phyloP scores from a whole-genome alignment of 2,113 vertebrate genomes.

The Pteronura brasiliensis region DNA sequence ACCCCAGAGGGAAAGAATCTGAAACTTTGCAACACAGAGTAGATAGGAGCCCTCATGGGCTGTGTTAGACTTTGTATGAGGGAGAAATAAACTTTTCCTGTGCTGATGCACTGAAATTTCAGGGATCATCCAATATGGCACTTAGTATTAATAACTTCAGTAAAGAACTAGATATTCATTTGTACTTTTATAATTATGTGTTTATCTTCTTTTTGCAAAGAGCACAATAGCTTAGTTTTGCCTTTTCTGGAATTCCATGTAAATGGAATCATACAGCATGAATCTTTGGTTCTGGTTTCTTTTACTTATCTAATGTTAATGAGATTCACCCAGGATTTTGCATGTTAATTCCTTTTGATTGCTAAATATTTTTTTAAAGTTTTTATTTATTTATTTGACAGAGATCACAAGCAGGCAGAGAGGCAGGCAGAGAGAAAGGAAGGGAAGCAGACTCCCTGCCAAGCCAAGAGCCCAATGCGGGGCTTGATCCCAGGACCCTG shows the following conservation, averaged over 20 bases:
- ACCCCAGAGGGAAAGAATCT: not conserved
- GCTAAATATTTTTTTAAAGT: no score
- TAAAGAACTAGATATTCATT: not conserved
- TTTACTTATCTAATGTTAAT: not conserved
- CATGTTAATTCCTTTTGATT: not conserved
- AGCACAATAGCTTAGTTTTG: not conserved
- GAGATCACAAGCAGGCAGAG: no score
- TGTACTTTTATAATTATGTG: not conserved
- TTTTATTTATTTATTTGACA: no score
- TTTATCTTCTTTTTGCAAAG: not conserved
- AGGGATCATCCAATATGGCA: not conserved
- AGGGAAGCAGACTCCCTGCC: no score
- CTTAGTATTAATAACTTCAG: not conserved
- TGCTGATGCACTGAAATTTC: not conserved
- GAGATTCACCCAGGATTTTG: not conserved
- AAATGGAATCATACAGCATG: not conserved
- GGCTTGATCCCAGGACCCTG: no score
- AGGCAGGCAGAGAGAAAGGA: no score
- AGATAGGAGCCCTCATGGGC: not conserved
- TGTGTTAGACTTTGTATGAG: not conserved
- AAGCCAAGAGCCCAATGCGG: fast-evolving
- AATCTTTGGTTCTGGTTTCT: not conserved
- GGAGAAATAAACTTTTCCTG: not conserved
- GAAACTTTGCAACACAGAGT: not conserved
- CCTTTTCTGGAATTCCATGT: not conserved